phyloP scores from a whole-genome alignment of 2,888 invertebrate genomes.

The Cacoxenus indagator region DNA sequence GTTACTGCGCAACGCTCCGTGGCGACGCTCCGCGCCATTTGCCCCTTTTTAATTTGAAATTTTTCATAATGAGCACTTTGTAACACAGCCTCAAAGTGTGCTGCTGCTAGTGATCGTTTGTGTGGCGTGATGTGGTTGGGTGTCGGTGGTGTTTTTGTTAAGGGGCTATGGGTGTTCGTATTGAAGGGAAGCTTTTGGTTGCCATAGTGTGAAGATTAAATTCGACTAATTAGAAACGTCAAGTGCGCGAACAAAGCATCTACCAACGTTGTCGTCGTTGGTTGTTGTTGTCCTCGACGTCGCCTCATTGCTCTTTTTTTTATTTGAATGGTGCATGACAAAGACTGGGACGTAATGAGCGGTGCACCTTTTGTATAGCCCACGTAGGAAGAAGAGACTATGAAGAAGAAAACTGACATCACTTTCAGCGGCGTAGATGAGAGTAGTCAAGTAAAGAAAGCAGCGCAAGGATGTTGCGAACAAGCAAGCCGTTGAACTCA shows the following conservation, averaged over 20 bases:
- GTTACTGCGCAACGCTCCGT: neutral
- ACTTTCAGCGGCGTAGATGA: neutral
- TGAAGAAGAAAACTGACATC: neutral
- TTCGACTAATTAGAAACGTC: slow-evolving; percentile 64
- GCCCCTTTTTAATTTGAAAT: slow-evolving; percentile 61
- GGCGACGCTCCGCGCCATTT: slow-evolving; percentile 32
- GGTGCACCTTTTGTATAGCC: neutral
- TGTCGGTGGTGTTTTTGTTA: neutral
- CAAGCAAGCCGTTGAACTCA: slow-evolving; percentile 49
- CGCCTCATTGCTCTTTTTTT: slow-evolving; percentile 18
- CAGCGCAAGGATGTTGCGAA: neutral
- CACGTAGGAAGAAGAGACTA: neutral
- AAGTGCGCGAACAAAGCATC: slow-evolving; percentile 46
- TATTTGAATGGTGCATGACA: neutral
- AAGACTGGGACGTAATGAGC: neutral
- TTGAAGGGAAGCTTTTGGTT: slow-evolving; percentile 37
- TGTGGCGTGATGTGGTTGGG: neutral
- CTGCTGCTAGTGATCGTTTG: neutral
- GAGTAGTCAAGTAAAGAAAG: neutral
- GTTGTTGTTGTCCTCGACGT: slow-evolving; percentile 30
- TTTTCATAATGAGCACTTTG: slow-evolving; percentile 57
- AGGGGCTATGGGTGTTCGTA: neutral
- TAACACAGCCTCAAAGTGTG: slow-evolving; percentile 13
- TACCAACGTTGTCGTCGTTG: neutral
- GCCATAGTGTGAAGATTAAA: slow-evolving; percentile 64